A percentile compares a stretch with the other conserved stretches of the same genome.
phyloP scores from a whole-genome alignment of 2,113 vertebrate species.

The Parotia lawesii region DNA sequence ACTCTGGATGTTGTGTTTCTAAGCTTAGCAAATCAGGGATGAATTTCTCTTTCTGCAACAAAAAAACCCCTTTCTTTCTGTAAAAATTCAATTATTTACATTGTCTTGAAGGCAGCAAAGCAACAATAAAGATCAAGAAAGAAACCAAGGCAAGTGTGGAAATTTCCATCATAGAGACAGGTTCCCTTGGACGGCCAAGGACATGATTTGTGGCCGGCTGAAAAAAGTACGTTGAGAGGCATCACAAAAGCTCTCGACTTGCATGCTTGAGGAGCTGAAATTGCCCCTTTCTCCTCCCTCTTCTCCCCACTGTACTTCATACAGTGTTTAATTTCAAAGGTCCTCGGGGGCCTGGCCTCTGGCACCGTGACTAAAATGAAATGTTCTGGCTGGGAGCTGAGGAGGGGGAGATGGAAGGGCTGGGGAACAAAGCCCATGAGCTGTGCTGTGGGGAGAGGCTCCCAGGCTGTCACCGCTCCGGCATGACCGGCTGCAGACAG shows the following conservation, averaged over 20 bases:
- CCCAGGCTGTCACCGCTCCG: constrained; percentile 51
- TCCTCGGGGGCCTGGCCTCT: constrained; percentile 25
- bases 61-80: not conserved
- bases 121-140: not conserved
- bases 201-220: not conserved
- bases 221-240: not conserved
- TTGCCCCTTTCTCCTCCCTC: not conserved
- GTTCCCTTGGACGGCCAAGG: not conserved
- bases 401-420: not conserved
- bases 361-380: constrained; percentile 55
- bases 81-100: constrained; percentile 35
- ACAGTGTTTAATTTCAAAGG: constrained; percentile 52
- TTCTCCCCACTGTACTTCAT: not conserved
- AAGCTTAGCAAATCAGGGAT: not conserved
- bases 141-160: not conserved
- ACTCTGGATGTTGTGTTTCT: not conserved
- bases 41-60: not conserved
- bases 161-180: constrained; percentile 8
- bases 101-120: not conserved
- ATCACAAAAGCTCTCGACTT: not conserved
- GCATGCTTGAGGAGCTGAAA: not conserved
- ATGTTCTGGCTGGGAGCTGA: constrained; percentile 39
- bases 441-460: constrained; percentile 22
- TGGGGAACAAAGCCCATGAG: not conserved
- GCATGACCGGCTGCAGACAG: constrained; percentile 52